Evolutionary conservation across 2,113 vertebrate species (phyloP).

Genomic region (western clawed frog (Xenopus tropicalis)): DNA sequence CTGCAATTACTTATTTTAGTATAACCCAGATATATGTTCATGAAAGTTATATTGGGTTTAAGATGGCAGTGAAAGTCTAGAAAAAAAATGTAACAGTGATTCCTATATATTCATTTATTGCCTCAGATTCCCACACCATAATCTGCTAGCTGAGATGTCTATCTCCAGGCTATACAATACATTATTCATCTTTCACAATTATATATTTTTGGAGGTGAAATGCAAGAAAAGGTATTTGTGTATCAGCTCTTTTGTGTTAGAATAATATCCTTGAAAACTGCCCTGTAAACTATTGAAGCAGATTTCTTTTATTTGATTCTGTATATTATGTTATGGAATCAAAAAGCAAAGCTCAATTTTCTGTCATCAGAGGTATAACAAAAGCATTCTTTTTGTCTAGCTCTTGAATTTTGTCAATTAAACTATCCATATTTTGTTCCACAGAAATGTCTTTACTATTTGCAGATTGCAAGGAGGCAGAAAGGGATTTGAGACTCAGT

Average conservation of each 20-base stretch:
- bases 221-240: conserved; percentile 7
- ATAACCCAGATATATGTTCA: too few relatives aligned
- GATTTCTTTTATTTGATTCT: conserved; percentile 23
- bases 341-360: conserved; percentile 7
- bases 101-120: too few relatives aligned
- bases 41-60: too few relatives aligned
- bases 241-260: conserved; percentile 26
- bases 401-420: conserved; percentile 26
- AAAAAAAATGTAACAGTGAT: too few relatives aligned
- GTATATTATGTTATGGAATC: conserved; percentile 9
- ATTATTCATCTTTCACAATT: conserved; percentile 39
- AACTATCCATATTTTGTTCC: conserved; percentile 2
- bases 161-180: conserved; percentile 29
- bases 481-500: too few relatives aligned
- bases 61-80: too few relatives aligned
- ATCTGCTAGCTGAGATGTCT: conserved; percentile 4
- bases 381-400: conserved; percentile 17
- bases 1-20: too few relatives aligned
- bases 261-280: conserved; percentile 2
- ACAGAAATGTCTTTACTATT: conserved; percentile 16
- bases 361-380: conserved; percentile 9
- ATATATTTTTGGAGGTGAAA: conserved; percentile 40
- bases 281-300: conserved; percentile 13
- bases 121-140: too few relatives aligned
- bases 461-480: too few relatives aligned